A percentile compares a stretch with the other conserved stretches of the same genome.
These are phyloP conservation scores for Irena cyanogastra DNA, from an alignment of 2,113 vertebrate genomes.

Conservation along the genomic window DNA sequence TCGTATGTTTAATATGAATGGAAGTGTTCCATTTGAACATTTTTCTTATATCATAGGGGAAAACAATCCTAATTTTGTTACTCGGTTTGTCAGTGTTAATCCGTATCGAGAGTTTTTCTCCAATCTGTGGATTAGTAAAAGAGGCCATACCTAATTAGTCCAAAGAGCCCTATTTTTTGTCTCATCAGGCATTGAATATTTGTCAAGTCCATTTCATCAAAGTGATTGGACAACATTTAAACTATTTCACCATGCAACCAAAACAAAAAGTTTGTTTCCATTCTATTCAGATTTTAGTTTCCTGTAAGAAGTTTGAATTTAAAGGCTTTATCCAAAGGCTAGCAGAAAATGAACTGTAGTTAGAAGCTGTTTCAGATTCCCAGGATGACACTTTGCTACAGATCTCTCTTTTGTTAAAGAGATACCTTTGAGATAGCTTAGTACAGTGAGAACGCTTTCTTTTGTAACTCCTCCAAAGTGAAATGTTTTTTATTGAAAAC, in stretches of 20 bases:
- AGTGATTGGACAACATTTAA: neutral
- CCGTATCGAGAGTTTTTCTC: neutral
- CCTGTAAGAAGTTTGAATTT: neutral
- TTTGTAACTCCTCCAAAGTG: neutral
- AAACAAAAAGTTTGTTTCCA: neutral
- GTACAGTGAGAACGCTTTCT: neutral
- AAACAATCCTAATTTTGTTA: neutral
- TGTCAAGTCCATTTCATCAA: neutral
- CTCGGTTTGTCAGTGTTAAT: neutral
- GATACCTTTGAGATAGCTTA: neutral
- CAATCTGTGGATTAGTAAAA: neutral
- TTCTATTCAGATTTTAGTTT: neutral
- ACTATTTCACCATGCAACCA: neutral
- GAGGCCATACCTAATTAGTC: neutral
- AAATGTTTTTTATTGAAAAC: neutral
- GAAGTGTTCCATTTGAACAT: neutral
- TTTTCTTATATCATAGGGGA: neutral
- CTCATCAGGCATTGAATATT: neutral
- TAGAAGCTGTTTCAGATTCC: neutral
- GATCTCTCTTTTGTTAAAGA: neutral
- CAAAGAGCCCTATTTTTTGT: neutral
- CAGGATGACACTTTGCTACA: neutral
- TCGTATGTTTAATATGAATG: neutral
- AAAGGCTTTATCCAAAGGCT: neutral
- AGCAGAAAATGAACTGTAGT: neutral